Conservation (phyloP, 1,140 invertebrate species). For the Drosophila seguyi region DNA sequence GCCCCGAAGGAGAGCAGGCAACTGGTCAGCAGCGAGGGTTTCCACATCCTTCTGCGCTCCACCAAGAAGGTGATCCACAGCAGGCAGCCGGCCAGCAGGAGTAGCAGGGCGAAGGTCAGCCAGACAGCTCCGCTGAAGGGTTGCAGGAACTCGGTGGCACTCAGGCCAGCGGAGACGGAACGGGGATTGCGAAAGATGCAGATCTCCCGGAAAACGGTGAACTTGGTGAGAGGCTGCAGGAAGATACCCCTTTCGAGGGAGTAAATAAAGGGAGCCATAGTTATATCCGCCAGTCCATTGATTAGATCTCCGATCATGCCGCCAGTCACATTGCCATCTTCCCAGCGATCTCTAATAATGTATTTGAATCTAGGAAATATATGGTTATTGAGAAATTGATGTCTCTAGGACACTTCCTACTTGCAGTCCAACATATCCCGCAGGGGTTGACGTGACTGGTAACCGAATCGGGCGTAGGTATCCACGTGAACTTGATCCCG, state of each 20-base stretch:
- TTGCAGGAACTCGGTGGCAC: slow-evolving; percentile 65
- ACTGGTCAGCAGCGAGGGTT: slow-evolving; percentile 67
- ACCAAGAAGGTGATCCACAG: slow-evolving; percentile 72
- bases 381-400: neutral
- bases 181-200: slow-evolving; percentile 77
- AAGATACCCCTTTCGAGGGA: slow-evolving; percentile 32
- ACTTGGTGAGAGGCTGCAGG: slow-evolving; percentile 40
- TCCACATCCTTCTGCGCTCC: slow-evolving; percentile 37
- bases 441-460: slow-evolving; percentile 41
- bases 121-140: slow-evolving; percentile 76
- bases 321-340: slow-evolving; percentile 55
- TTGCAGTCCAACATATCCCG: slow-evolving; percentile 69
- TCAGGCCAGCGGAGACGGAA: slow-evolving; percentile 51
- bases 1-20: slow-evolving; percentile 74
- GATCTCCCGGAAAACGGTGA: slow-evolving; percentile 63
- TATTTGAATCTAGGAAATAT: slow-evolving; percentile 41
- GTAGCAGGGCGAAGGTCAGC: slow-evolving; percentile 52
- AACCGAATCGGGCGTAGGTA: slow-evolving; percentile 50
- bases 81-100: slow-evolving; percentile 52
- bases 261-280: slow-evolving; percentile 50
- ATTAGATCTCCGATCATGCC: slow-evolving; percentile 66
- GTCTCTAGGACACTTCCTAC: slow-evolving; percentile 6
- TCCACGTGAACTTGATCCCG: slow-evolving; percentile 42
- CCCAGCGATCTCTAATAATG: slow-evolving; percentile 69
- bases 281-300: slow-evolving; percentile 55